Base-by-base conservation (phyloP, 2,113 vertebrate genomes). In the Beaufortia kweichowensis region DNA sequence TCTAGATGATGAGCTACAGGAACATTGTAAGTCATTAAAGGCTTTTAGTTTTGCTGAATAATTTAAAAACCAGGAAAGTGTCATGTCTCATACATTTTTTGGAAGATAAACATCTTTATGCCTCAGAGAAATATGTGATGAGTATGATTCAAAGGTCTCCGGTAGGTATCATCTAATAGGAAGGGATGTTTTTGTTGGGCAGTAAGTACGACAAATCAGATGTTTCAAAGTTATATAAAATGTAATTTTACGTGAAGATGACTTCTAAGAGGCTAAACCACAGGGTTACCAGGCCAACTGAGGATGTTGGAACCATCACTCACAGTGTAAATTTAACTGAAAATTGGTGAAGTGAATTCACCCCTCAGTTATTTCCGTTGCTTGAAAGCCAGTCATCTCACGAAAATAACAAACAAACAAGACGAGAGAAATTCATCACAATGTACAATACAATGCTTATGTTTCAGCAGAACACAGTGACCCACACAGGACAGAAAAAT, bases 401-500 rank as follows among this genome's bases (percentile, higher is more conserved):
- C 19, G 21, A 68, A 31, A 17, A 33, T 50, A 4, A 31, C 17
- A 21, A 14, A 15, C 19, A 48, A 53, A 21, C 46, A 33, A 33
- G 46, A 53, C 8, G 26, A 53, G 46, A 33, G 26, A 31, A 23
- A 23, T 69, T 33, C 6, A 55, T 55, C n/a, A 68, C 26, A 69
- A 55, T 4, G 6, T 55, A 6, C 29, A 70, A 24, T 39, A 28
- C 3, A 41, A 72, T 26, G 53, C 15, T 33, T 14, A 3, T 59
- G 39, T 59, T 71, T 59, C 55, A 59, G 67, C 29, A 4, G 6
- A 65, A 65, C 14, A 4, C 21, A 31, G 26, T 50, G 46, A 50
- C 46, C 46, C n/a, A 69, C 21, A 56, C 26, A 68, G 24, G 39
- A 33, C 57, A 61, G 26, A 2, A 6, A 72, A 74, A 61, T 74